Evolutionary conservation across 2,113 vertebrate species (phyloP), one percentile per base, ranked within the genome.

Genomic region (Peromyscus californicus): DNA sequence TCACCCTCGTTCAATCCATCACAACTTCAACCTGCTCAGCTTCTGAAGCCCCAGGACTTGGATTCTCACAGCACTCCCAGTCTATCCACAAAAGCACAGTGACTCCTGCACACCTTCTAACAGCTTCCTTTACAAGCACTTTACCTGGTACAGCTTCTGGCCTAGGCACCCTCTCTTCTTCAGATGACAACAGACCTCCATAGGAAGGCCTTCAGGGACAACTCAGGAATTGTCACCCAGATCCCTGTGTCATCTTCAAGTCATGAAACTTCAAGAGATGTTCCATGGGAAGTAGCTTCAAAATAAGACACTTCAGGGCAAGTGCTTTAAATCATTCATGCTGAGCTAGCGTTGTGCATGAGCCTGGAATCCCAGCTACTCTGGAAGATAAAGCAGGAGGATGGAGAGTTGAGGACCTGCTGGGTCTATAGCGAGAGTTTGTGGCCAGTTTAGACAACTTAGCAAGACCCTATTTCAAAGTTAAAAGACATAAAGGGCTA

Each of bases 1-100:
- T 24, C 0, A 7, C 7, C 39, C 51, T 3, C 3, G 1, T 7
- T 74, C 82, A 54, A 5, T 31, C 4, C 72, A 31, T 19, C 7
- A 24, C 36, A 74, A 69, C 13, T 15, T 67, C 84, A 74, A 11
- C 22, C 54, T 3, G 0, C 70, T 78, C 36, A 42, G 82, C 31
- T 21, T 1, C 19, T 10, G 42, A 45, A 36, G 17, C 10, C 45
- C 7, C 6, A 5, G 0, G 9, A 31, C 63, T n/a, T 26, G 19
- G 36, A 54, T 22, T 54, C 63, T 33, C 26, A 31, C 11, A 45
- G 54, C 12, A 10, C 54, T 54, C 9, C 57, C 3, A 16, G 45
- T 51, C 69, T 67, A 21, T 48, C 42, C 61, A 48, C 75, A 78
- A 16, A 48, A 31, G 67, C 48, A 65, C n/a, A 65, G 26, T 1